Evolutionary conservation across 2,888 invertebrate genomes (phyloP).

Genomic region (Argyresthia goedartella): DNA sequence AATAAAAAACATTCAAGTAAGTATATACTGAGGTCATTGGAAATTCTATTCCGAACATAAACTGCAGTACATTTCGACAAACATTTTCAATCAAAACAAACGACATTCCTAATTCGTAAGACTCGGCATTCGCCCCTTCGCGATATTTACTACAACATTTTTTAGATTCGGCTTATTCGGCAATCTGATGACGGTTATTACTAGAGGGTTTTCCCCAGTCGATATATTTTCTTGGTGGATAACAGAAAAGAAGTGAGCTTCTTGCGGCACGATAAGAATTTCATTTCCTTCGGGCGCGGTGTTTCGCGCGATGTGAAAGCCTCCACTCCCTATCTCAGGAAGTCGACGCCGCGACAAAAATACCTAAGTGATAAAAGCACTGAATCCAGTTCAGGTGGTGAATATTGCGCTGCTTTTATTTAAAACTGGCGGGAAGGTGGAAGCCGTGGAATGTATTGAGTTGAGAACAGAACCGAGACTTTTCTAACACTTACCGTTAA

Average conservation of each 20-base stretch:
- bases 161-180: conserved; percentile 32
- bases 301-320: conserved; percentile 32
- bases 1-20: too few relatives aligned
- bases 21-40: too few relatives aligned
- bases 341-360: conserved; percentile 54
- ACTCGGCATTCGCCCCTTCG: not conserved
- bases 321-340: conserved; percentile 53
- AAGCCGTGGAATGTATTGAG: conserved; percentile 10
- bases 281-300: conserved; percentile 57
- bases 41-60: too few relatives aligned
- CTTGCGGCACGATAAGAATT: conserved; percentile 68
- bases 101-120: conserved; percentile 4
- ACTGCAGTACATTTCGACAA: not conserved
- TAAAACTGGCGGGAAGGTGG: conserved; percentile 14
- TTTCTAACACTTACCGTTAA: too few relatives aligned
- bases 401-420: conserved; percentile 29
- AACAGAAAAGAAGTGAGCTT: conserved; percentile 58
- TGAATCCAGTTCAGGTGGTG: conserved; percentile 38
- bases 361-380: conserved; percentile 63
- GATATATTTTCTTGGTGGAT: conserved; percentile 63
- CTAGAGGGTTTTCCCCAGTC: conserved; percentile 31
- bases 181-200: conserved; percentile 60
- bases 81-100: conserved; percentile 12
- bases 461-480: not conserved
- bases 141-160: not conserved